Conservation (phyloP, 2,888 invertebrate species). For the Limnephilus lunatus region DNA sequence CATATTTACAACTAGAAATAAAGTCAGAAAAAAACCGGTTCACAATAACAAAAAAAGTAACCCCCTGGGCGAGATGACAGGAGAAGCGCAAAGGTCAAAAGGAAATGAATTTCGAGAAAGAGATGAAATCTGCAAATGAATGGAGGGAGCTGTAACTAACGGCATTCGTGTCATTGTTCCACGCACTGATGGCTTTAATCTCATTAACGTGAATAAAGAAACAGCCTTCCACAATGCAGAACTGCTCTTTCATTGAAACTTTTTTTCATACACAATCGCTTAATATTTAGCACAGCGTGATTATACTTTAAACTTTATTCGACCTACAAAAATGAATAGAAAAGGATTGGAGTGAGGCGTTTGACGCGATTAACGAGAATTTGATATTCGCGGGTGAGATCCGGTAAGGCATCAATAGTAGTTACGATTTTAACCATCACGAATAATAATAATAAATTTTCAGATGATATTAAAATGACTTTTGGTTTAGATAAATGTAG, state of each 20-base stretch:
- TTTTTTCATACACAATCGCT: neutral
- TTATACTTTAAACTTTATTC: neutral
- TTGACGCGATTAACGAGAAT: neutral
- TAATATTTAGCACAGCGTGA: neutral
- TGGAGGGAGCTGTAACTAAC: slow-evolving; percentile 54
- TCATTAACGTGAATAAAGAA: slow-evolving; percentile 59
- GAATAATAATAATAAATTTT: too few species aligned
- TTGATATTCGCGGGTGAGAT: neutral
- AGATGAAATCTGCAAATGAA: slow-evolving; percentile 47
- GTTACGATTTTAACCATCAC: neutral
- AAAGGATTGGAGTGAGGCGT: neutral
- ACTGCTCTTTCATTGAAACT: slow-evolving; percentile 17
- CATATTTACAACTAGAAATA: neutral
- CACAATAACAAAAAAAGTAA: slow-evolving; percentile 45
- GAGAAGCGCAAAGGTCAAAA: neutral
- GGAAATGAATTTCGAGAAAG: slow-evolving; percentile 24
- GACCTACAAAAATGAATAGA: neutral
- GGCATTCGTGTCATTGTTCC: slow-evolving; percentile 51
- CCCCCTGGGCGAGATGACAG: neutral
- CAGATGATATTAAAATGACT: too few species aligned
- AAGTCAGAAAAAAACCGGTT: slow-evolving; percentile 48
- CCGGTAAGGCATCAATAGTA: neutral
- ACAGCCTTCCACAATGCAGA: slow-evolving; percentile 39
- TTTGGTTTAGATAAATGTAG: too few species aligned
- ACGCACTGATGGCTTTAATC: slow-evolving; percentile 57